These are phyloP conservation scores for Mesoligia furuncula DNA, from an alignment of 2,888 invertebrate genomes.

Conservation along the genomic window DNA sequence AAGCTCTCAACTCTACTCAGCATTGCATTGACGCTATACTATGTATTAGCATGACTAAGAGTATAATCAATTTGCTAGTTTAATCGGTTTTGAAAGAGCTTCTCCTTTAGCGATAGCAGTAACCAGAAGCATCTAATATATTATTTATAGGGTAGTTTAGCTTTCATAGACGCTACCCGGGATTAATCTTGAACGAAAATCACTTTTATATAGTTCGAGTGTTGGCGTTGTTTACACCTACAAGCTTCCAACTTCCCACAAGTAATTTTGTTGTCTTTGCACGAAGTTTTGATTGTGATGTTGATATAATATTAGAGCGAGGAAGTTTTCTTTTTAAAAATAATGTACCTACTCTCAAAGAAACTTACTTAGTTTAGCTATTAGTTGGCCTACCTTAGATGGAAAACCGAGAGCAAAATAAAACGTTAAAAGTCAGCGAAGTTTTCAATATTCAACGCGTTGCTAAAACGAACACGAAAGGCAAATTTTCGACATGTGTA, in stretches of 20 bases:
- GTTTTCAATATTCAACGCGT: constrained; percentile 29
- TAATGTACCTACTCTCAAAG: not conserved
- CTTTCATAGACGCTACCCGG: constrained; percentile 20
- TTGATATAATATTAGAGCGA: constrained; percentile 13
- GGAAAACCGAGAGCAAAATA: constrained; percentile 16
- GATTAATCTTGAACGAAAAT: constrained; percentile 44
- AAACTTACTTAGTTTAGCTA: not conserved
- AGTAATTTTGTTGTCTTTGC: constrained; percentile 17
- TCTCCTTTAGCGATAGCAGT: constrained; percentile 38
- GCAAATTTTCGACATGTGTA: constrained; percentile 30
- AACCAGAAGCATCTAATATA: constrained; percentile 49
- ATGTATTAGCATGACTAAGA: constrained; percentile 34
- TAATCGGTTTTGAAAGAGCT: constrained; percentile 56
- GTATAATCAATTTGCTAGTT: constrained; percentile 58
- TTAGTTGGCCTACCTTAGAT: constrained; percentile 3
- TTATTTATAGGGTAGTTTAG: constrained; percentile 56
- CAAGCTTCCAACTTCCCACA: constrained; percentile 5
- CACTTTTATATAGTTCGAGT: constrained; percentile 30
- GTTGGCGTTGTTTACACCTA: constrained; percentile 18
- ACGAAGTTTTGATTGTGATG: constrained; percentile 24
- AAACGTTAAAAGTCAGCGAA: constrained; percentile 2
- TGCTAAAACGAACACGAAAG: constrained; percentile 29
- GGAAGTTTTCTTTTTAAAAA: not conserved
- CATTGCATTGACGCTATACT: constrained; percentile 10
- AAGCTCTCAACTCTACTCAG: not conserved